These are phyloP conservation scores for Meta bourneti DNA, from an alignment of 2,888 invertebrate species.

Conservation along the genomic window DNA sequence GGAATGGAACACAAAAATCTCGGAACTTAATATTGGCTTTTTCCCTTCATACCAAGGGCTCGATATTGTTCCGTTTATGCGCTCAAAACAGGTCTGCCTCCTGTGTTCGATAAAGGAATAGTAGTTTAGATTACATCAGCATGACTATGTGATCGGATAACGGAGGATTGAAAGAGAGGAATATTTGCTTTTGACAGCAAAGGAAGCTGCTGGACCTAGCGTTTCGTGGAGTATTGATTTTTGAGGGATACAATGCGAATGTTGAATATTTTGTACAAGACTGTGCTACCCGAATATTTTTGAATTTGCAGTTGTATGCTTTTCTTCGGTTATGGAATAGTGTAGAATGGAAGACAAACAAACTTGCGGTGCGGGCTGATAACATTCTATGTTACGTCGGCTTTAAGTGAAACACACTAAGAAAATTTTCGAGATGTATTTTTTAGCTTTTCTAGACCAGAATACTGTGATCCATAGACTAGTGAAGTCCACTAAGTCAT, in stretches of 20 bases:
- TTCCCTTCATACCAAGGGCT: not conserved
- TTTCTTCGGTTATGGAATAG: too few species aligned
- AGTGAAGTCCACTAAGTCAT: too few species aligned
- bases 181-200: not conserved
- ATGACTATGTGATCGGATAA: not conserved
- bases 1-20: slow-evolving; percentile 17
- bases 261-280: not conserved
- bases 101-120: not conserved
- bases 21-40: slow-evolving; percentile 25
- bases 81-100: not conserved
- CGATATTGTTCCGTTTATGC: not conserved
- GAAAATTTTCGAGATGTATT: too few species aligned
- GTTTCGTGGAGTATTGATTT: not conserved
- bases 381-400: too few species aligned
- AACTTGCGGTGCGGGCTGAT: too few species aligned
- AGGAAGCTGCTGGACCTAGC: not conserved
- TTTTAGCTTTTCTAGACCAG: too few species aligned
- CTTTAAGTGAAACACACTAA: too few species aligned
- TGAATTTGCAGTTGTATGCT: too few species aligned
- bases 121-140: slow-evolving; percentile 1
- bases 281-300: too few species aligned
- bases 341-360: too few species aligned
- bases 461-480: too few species aligned
- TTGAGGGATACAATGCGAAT: not conserved
- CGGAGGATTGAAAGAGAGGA: not conserved